Evolutionary conservation across 2,888 invertebrate species (phyloP).

Genomic region (Trachelus stipa): DNA sequence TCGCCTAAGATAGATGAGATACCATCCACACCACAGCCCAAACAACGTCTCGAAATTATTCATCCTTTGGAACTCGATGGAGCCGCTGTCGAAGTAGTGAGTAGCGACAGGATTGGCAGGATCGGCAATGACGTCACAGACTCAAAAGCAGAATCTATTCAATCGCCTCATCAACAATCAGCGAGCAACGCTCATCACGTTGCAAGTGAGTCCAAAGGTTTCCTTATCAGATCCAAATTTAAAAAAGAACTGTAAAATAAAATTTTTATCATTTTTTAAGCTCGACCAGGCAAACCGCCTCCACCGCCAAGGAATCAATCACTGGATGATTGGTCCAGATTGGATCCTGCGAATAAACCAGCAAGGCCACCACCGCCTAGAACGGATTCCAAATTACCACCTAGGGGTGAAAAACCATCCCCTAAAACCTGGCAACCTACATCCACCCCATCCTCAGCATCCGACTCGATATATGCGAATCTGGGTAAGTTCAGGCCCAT

Average conservation of each 20-base stretch:
- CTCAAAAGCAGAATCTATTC: conserved; percentile 42
- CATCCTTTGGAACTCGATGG: conserved; percentile 90
- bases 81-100: conserved; percentile 82
- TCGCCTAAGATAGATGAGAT: conserved; percentile 70
- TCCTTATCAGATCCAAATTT: background rate
- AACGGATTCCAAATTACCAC: conserved; percentile 61
- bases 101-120: conserved; percentile 63
- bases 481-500: conserved; percentile 73
- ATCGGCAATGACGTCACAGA: conserved; percentile 62
- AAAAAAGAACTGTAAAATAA: background rate
- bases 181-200: conserved; percentile 38
- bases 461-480: conserved; percentile 79
- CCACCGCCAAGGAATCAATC: conserved; percentile 78
- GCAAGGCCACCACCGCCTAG: conserved; percentile 79
- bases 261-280: conserved; percentile 41
- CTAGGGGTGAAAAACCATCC: conserved; percentile 40
- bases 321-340: conserved; percentile 67
- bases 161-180: conserved; percentile 31
- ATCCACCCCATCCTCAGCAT: conserved; percentile 42
- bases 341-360: conserved; percentile 70
- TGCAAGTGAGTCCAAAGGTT: conserved; percentile 38
- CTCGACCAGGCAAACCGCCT: conserved; percentile 76
- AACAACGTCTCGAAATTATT: conserved; percentile 85
- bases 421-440: conserved; percentile 38
- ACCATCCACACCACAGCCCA: conserved; percentile 73